Evolutionary conservation across 2,113 vertebrate species (phyloP).

Genomic region (Epinephelus lanceolatus): DNA sequence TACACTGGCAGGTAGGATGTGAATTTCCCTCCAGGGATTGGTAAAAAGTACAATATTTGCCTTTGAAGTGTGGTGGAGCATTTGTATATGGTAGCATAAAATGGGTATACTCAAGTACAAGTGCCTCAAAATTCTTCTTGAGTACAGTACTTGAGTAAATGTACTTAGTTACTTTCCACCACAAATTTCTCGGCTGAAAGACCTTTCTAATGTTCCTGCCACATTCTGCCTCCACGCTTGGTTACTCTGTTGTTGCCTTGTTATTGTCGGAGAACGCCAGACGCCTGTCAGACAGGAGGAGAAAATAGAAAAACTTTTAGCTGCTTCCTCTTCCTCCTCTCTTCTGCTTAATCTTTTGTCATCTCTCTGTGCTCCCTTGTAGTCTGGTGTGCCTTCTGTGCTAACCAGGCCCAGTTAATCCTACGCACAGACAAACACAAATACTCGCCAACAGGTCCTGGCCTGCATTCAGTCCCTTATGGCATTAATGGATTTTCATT

Average conservation of each 20-base stretch:
- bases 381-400: slow-evolving; percentile 33
- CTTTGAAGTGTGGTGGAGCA: background rate
- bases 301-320: slow-evolving; percentile 48
- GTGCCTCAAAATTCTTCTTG: too few relatives aligned
- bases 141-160: background rate
- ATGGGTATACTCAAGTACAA: background rate
- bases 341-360: slow-evolving; percentile 32
- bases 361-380: slow-evolving; percentile 33
- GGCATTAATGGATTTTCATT: slow-evolving; percentile 32
- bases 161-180: background rate
- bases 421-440: slow-evolving; percentile 31
- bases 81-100: background rate
- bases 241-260: slow-evolving; percentile 41
- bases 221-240: slow-evolving; percentile 16
- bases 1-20: background rate
- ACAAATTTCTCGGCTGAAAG: background rate
- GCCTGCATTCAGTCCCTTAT: slow-evolving; percentile 23
- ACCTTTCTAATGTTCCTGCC: slow-evolving; percentile 38
- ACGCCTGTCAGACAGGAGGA: slow-evolving; percentile 47
- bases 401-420: slow-evolving; percentile 41
- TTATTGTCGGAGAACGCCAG: slow-evolving; percentile 31
- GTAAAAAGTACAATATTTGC: background rate
- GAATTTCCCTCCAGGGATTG: background rate
- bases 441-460: slow-evolving; percentile 27
- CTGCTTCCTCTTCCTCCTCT: slow-evolving; percentile 1